These are phyloP conservation scores for Phainopepla nitens DNA, from an alignment of 2,113 vertebrate genomes.

Conservation along the genomic window DNA sequence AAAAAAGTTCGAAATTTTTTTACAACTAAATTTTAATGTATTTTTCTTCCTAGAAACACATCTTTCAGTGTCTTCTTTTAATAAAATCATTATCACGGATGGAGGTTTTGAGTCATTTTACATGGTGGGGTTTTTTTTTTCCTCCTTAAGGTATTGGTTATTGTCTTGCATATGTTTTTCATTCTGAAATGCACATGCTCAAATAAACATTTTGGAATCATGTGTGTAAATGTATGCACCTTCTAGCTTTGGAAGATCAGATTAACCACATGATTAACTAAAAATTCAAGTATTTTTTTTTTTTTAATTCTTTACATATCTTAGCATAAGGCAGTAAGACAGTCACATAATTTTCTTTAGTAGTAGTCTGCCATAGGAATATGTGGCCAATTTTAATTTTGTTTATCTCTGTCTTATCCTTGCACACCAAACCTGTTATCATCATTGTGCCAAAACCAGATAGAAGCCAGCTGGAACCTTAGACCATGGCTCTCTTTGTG, in stretches of 20 bases:
- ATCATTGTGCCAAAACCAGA: neutral
- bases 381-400: neutral
- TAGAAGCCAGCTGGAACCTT: neutral
- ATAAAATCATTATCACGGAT: neutral
- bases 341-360: neutral
- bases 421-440: neutral
- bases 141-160: neutral
- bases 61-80: neutral
- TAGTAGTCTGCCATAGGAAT: neutral
- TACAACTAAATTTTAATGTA: neutral
- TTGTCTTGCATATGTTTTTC: neutral
- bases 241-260: neutral
- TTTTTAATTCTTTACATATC: neutral
- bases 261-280: neutral
- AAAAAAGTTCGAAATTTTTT: neutral
- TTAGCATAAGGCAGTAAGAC: neutral
- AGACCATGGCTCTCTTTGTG: neutral
- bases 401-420: neutral
- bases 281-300: neutral
- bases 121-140: fast-evolving
- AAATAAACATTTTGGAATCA: neutral
- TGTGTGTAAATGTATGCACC: neutral
- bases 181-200: neutral
- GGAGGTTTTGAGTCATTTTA: neutral
- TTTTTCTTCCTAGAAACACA: neutral